Conservation (phyloP, 2,113 vertebrate genomes). For the Mohoua ochrocephala region DNA sequence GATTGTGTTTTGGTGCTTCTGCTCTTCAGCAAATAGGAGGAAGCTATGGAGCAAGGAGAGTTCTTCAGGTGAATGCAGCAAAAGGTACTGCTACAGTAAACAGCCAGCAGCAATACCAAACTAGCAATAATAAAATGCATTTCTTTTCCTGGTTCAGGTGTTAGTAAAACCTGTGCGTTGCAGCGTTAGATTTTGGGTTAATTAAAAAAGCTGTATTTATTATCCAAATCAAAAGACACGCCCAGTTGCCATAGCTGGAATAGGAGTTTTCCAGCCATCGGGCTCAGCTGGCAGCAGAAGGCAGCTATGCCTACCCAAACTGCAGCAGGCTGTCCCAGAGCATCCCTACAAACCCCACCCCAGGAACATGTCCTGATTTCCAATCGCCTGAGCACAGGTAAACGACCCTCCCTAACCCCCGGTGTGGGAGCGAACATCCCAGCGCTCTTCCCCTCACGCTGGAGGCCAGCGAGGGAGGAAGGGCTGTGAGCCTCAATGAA, state of each 20-base stretch:
- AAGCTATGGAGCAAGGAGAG: background rate
- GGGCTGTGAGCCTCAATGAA: background rate
- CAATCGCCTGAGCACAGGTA: fast-evolving
- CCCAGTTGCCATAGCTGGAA: background rate
- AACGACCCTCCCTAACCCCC: background rate
- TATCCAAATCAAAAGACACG: background rate
- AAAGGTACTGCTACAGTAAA: background rate
- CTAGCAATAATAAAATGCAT: background rate
- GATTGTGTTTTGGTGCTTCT: background rate
- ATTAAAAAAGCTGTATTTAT: background rate
- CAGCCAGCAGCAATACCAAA: background rate
- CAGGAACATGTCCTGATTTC: background rate
- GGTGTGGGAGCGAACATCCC: fast-evolving
- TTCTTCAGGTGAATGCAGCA: background rate
- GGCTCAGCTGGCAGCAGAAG: background rate
- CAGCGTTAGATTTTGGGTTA: background rate
- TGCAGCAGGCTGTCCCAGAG: background rate
- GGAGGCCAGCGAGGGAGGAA: background rate
- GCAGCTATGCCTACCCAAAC: background rate
- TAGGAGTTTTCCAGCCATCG: background rate
- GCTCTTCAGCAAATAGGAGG: background rate
- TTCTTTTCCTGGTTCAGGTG: background rate
- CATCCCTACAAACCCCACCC: background rate
- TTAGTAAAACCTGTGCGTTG: background rate
- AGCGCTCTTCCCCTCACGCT: fast-evolving